Base-by-base conservation (phyloP, 2,888 invertebrate species). In the Syrista parreyssii region DNA sequence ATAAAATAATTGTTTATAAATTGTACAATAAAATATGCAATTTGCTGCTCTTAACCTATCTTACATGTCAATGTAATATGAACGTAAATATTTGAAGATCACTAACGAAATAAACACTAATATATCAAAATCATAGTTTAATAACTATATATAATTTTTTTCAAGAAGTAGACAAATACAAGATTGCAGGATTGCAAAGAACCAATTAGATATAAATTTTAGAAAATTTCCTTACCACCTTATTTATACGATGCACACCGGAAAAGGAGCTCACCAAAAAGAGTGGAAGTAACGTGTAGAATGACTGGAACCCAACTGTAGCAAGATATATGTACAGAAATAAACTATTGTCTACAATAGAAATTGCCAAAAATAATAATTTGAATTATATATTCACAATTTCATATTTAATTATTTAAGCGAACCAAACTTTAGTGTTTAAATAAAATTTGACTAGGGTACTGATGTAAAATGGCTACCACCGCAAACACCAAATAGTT, bases 191-290 rank as follows among this genome's bases (percentile, higher is more conserved):
- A 86, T 84, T 76, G 40, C 79, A 30, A 31, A 75, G 82, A 83
- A 85, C 81, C 40, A 35, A 32, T 12, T 68, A 78, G 89, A 89
- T 88, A 81, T 74, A 68, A 82, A 79, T 76, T 78, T 31, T 36
- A 36, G 68, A 79, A 84, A 83, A 76, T 79, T 75, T 80, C 80
- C 88, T 86, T 81, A 88, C 88, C 85, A 82, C 82, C 80, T 85
- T 83, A 82, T 84, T 82, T 82, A 83, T 78, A 78, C 81, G 82
- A 83, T 75, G 80, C 82, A 83, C 79, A 85, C 83, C 84, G 86
- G 88, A 89, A 89, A 89, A 88, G 82, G 86, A 87, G 81, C 82
- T 79, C 33, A 77, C 74, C 33, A 6, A 31, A 36, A 74, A 55
- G 71, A 76, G n/a, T 84, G 85, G 85, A 87, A 84, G 78, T 79